These are phyloP conservation scores for Allolobophora icterica DNA, from an alignment of 2,888 invertebrate species.

Conservation along the genomic window DNA sequence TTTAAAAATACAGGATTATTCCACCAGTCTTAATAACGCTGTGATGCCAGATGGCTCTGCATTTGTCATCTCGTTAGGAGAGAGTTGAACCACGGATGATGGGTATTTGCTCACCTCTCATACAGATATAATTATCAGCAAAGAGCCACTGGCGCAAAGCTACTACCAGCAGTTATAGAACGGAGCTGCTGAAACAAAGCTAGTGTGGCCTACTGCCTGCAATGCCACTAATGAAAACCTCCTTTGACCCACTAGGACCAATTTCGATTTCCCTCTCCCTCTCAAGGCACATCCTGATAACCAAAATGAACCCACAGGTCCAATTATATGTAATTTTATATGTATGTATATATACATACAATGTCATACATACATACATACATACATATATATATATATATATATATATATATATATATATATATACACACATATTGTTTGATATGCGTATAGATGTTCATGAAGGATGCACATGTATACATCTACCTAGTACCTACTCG, in stretches of 20 bases:
- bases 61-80: no score
- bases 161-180: not conserved
- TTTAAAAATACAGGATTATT: not conserved
- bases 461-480: not conserved
- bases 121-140: not conserved
- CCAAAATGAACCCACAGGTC: not conserved
- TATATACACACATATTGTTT: not conserved
- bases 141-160: not conserved
- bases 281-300: not conserved
- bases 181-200: not conserved
- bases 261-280: not conserved
- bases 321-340: not conserved
- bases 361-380: not conserved
- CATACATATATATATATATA: not conserved
- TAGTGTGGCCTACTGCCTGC: not conserved
- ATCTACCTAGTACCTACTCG: no score
- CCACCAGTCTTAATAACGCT: no score
- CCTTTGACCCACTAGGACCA: not conserved
- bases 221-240: not conserved
- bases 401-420: slow-evolving; percentile 19
- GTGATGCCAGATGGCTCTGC: no score
- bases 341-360: not conserved
- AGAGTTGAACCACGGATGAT: not conserved
- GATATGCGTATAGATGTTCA: not conserved
- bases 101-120: not conserved